A percentile compares a stretch with the other conserved stretches of the same genome.
These are phyloP conservation scores for Diloba caeruleocephala DNA, from an alignment of 2,888 invertebrate genomes.

Conservation along the genomic window DNA sequence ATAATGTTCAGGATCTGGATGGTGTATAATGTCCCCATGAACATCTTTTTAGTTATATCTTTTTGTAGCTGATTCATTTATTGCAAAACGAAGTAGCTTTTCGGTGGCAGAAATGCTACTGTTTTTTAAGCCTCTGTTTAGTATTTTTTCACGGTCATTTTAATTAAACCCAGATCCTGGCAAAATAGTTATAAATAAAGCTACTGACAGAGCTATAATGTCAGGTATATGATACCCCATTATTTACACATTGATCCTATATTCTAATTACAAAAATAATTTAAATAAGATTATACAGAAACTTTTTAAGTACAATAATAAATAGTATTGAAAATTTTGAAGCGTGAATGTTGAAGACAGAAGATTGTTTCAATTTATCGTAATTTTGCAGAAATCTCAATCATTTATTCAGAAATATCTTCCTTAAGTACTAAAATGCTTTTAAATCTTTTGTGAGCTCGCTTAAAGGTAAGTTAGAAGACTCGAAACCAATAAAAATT, in stretches of 20 bases:
- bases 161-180: too few species aligned
- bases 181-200: not conserved
- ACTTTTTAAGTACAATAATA: conserved; percentile 40
- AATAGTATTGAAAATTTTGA: conserved; percentile 32
- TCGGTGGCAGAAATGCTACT: too few species aligned
- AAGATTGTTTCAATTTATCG: conserved; percentile 44
- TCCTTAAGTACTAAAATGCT: conserved; percentile 36
- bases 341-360: conserved; percentile 38
- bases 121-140: too few species aligned
- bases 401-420: conserved; percentile 40
- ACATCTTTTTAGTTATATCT: too few species aligned
- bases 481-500: conserved; percentile 3
- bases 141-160: too few species aligned
- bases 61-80: too few species aligned
- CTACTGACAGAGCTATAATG: not conserved
- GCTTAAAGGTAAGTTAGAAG: conserved; percentile 16
- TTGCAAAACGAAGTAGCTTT: too few species aligned
- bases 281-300: conserved; percentile 35
- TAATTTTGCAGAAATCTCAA: conserved; percentile 39
- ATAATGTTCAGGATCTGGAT: too few species aligned
- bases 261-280: conserved; percentile 38
- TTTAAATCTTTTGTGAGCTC: conserved; percentile 21
- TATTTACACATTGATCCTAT: conserved; percentile 29
- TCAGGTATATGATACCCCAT: not conserved
- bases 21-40: too few species aligned